phyloP scores from a whole-genome alignment of 1,140 invertebrate genomes.

The Acarapis woodi region DNA sequence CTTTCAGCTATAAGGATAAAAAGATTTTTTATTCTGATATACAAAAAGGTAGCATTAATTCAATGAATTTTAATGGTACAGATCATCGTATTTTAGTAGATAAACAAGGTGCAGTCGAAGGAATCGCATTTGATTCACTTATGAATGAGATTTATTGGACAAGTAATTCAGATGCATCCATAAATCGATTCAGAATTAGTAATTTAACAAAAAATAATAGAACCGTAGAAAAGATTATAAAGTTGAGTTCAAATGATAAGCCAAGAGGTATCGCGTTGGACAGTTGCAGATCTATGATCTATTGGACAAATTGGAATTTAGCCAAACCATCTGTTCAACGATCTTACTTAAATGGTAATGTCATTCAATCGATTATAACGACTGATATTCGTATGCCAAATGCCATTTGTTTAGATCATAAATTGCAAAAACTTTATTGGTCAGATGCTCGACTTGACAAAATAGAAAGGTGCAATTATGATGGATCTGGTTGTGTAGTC shows the following conservation, averaged over 20 bases:
- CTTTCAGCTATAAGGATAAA: slow-evolving; percentile 37
- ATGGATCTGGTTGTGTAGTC: slow-evolving; percentile 41
- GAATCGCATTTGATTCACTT: slow-evolving; percentile 36
- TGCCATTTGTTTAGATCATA: slow-evolving; percentile 38
- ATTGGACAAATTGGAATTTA: slow-evolving; percentile 57
- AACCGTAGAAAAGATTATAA: slow-evolving; percentile 26
- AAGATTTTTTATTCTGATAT: slow-evolving; percentile 61
- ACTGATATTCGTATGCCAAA: slow-evolving; percentile 54
- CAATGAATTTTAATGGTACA: slow-evolving; percentile 48
- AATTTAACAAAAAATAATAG: slow-evolving; percentile 17
- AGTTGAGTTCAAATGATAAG: slow-evolving; percentile 34
- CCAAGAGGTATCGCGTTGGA: slow-evolving; percentile 52
- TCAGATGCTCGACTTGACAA: slow-evolving; percentile 32
- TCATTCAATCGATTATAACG: slow-evolving; percentile 32
- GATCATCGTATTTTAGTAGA: slow-evolving; percentile 34
- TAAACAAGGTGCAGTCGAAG: slow-evolving; percentile 45
- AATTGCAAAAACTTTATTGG: slow-evolving; percentile 31
- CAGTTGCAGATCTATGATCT: slow-evolving; percentile 35
- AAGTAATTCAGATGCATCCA: slow-evolving; percentile 42
- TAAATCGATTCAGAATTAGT: slow-evolving; percentile 32
- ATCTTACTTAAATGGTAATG: slow-evolving; percentile 30
- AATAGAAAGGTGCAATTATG: slow-evolving; percentile 62
- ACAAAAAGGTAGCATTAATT: slow-evolving; percentile 45
- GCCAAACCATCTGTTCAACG: slow-evolving; percentile 34
- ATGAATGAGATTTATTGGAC: slow-evolving; percentile 49